A percentile compares a stretch with the other conserved stretches of the same genome.
These are phyloP conservation scores for Carcina quercana DNA, from an alignment of 2,888 invertebrate genomes.

Conservation along the genomic window DNA sequence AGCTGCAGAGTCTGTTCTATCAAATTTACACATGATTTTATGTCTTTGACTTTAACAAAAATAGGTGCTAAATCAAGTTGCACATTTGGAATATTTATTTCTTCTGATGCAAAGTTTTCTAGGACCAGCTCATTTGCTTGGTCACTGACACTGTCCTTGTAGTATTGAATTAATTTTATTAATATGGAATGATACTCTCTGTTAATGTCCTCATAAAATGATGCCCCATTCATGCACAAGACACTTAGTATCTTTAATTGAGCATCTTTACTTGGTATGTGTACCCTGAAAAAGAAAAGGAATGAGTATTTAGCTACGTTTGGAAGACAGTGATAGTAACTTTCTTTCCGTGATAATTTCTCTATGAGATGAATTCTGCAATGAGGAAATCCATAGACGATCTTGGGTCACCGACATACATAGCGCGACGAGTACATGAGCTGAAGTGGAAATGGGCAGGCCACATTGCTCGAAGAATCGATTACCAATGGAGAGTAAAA, in stretches of 20 bases:
- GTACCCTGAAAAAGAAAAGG: conserved; percentile 53
- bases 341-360: too few relatives aligned
- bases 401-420: too few relatives aligned
- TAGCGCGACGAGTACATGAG: too few relatives aligned
- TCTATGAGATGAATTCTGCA: too few relatives aligned
- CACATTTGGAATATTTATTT: conserved; percentile 45
- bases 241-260: conserved; percentile 73
- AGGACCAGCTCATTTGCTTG: conserved; percentile 29
- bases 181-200: conserved; percentile 63
- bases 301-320: conserved; percentile 1
- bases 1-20: conserved; percentile 47
- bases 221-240: conserved; percentile 62
- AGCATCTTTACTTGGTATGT: conserved; percentile 65
- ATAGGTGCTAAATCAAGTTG: conserved; percentile 56
- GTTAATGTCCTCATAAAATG: conserved; percentile 63
- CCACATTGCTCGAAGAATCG: too few relatives aligned
- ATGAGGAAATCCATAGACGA: too few relatives aligned
- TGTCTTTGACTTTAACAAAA: conserved; percentile 44
- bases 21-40: conserved; percentile 43
- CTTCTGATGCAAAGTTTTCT: conserved; percentile 59
- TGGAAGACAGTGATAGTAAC: too few relatives aligned
- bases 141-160: conserved; percentile 30
- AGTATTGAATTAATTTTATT: conserved; percentile 52
- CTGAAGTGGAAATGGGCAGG: too few relatives aligned
- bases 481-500: too few relatives aligned